A percentile compares a stretch with the other conserved stretches of the same genome.
Conservation (phyloP, 2,797 vertebrate species). For the Bradypus variegatus region DNA sequence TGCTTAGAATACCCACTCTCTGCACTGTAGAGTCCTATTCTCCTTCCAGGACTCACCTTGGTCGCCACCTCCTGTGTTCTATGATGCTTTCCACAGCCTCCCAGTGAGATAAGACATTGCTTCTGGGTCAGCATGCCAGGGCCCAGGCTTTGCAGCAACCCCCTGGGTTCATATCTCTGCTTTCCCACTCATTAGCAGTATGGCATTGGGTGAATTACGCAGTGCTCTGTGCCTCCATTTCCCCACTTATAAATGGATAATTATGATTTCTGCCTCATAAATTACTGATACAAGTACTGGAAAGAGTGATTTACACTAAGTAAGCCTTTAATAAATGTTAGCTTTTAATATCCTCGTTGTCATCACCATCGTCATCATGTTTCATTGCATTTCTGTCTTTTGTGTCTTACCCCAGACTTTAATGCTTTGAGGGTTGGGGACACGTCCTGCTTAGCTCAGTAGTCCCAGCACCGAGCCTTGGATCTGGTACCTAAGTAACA, state of each 20-base stretch:
- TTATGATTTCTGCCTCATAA: background rate
- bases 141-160: background rate
- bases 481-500: background rate
- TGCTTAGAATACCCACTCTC: background rate
- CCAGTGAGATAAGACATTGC: background rate
- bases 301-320: background rate
- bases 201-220: background rate
- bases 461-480: background rate
- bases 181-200: background rate
- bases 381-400: background rate
- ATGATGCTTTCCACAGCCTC: background rate
- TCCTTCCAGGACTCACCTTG: background rate
- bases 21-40: background rate
- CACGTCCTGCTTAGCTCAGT: background rate
- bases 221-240: background rate
- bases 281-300: background rate
- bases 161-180: background rate
- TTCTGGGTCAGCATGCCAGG: background rate
- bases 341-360: background rate
- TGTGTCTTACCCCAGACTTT: background rate
- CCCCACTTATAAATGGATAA: background rate
- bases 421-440: background rate
- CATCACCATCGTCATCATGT: background rate
- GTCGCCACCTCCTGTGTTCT: background rate
- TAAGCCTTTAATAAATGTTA: background rate